Conservation (phyloP, 2,888 invertebrate species). For the Mythimna pallens region DNA sequence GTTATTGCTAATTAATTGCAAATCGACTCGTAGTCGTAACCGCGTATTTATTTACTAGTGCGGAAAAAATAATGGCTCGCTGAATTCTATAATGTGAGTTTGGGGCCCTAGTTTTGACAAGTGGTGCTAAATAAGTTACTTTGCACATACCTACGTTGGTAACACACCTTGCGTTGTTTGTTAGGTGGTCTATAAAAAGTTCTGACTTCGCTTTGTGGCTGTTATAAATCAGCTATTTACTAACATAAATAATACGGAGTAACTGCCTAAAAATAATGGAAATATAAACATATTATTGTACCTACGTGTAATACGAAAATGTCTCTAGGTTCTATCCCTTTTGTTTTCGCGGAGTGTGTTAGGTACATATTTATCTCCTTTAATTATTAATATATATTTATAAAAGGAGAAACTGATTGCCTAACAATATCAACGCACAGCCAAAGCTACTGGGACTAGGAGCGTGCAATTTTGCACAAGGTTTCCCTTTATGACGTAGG, state of each 20-base stretch:
- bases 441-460: too few relatives aligned
- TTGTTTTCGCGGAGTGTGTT: too few relatives aligned
- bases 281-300: too few relatives aligned
- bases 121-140: background rate
- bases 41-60: conserved; percentile 30
- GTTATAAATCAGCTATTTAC: background rate
- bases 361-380: too few relatives aligned
- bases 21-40: conserved; percentile 38
- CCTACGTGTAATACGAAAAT: too few relatives aligned
- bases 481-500: too few relatives aligned
- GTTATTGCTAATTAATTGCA: conserved; percentile 60
- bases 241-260: background rate
- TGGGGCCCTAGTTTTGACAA: conserved; percentile 26
- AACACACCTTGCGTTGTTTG: conserved; percentile 5
- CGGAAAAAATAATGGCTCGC: conserved; percentile 30
- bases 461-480: too few relatives aligned
- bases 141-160: conserved; percentile 6
- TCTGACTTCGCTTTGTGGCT: background rate
- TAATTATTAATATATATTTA: too few relatives aligned
- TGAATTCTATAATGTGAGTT: conserved; percentile 20
- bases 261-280: background rate
- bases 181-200: conserved; percentile 1
- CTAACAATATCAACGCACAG: too few relatives aligned
- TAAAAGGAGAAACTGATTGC: too few relatives aligned
- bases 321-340: too few relatives aligned